phyloP scores from a whole-genome alignment of 2,797 vertebrate genomes.

The Antrozous pallidus region DNA sequence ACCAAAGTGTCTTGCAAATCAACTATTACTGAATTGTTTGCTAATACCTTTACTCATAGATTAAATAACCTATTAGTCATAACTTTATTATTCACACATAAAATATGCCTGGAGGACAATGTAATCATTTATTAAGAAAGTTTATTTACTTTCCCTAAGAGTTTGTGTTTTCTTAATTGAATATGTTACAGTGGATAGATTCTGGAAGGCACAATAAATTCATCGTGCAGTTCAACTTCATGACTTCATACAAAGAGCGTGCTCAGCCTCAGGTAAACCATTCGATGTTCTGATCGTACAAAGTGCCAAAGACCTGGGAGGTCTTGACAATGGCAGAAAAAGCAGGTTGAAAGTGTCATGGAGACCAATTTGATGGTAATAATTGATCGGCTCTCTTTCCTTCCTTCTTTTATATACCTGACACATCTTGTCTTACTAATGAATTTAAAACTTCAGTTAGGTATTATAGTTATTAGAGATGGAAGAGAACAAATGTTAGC shows the following conservation, averaged over 20 bases:
- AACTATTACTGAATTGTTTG: neutral
- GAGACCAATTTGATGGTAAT: constrained; percentile 61
- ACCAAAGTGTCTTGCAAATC: constrained; percentile 64
- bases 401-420: constrained; percentile 65
- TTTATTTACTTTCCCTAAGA: constrained; percentile 66
- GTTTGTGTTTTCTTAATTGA: constrained; percentile 41
- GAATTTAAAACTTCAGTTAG: constrained; percentile 83
- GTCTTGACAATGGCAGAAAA: constrained; percentile 20
- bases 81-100: constrained; percentile 74
- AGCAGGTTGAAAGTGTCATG: constrained; percentile 6
- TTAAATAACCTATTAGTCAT: constrained; percentile 75
- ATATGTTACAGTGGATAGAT: neutral
- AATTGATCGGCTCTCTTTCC: constrained; percentile 72
- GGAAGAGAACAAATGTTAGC: constrained; percentile 74
- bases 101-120: constrained; percentile 72
- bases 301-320: constrained; percentile 35
- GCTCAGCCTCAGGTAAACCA: constrained; percentile 14
- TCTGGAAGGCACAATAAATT: constrained; percentile 5
- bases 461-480: constrained; percentile 68
- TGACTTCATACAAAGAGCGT: neutral
- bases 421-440: constrained; percentile 77
- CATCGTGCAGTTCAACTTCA: neutral
- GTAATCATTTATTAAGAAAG: constrained; percentile 69
- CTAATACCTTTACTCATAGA: constrained; percentile 61
- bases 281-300: neutral